Percentiles rank a stretch among this genome's conserved stretches.
phyloP scores from a whole-genome alignment of 2,797 vertebrate species.

The Acridotheres tristis region DNA sequence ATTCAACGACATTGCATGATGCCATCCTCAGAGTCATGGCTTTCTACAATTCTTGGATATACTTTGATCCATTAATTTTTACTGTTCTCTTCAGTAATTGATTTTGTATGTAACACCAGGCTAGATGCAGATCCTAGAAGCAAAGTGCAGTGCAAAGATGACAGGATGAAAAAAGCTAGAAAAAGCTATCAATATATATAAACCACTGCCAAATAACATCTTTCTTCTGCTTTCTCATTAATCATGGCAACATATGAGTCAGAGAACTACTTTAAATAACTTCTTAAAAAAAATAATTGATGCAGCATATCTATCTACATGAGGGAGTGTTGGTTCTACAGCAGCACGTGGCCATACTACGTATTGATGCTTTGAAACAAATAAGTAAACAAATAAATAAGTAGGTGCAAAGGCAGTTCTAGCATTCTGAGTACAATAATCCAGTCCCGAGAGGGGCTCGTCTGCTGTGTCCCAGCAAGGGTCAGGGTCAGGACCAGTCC shows the following conservation, averaged over 20 bases:
- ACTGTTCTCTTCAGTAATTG: background rate
- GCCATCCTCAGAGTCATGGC: background rate
- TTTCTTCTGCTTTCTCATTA: background rate
- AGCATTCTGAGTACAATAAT: background rate
- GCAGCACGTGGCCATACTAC: background rate
- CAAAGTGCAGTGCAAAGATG: background rate
- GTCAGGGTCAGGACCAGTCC: background rate
- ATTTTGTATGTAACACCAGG: background rate
- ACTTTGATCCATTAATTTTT: background rate
- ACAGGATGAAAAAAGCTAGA: background rate
- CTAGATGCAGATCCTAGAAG: background rate
- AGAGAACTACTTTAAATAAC: background rate
- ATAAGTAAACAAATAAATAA: background rate
- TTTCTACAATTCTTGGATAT: background rate
- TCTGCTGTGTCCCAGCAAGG: background rate
- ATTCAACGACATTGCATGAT: background rate
- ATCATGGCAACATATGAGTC: background rate
- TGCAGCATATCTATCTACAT: fast-evolving
- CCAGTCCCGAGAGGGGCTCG: background rate
- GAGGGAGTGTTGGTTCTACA: background rate
- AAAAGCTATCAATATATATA: background rate
- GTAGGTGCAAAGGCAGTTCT: background rate
- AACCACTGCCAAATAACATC: background rate
- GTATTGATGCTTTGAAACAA: background rate
- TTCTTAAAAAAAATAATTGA: background rate